Evolutionary conservation across 2,888 invertebrate species (phyloP), one percentile per base, ranked within the genome.

Genomic region (Gastracanthus pulcherrimus): DNA sequence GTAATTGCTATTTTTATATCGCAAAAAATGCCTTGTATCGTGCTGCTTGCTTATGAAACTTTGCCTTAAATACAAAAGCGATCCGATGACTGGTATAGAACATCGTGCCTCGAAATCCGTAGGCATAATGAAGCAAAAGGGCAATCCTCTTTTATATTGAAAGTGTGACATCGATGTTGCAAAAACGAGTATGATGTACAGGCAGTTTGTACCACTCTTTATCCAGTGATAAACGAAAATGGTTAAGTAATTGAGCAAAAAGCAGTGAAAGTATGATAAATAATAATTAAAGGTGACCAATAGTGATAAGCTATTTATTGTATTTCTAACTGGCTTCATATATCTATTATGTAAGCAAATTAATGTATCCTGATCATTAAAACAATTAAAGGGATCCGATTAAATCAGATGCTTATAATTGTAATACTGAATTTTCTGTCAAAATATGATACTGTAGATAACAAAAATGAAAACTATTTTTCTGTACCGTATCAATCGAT

Each of bases 1-100:
- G 29, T 38, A 62, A 75, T 51, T 13, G 69, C 45, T 70, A 75
- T 80, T 75, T 75, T 80, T 70, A 9, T 62, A 70, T 66, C 31
- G 36, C 55, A 34, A 62, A 62, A 62, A 70, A 36, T 64, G 70
- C 69, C 75, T 80, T 75, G 36, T 70, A 69, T 48, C 62, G 31
- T 31, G 45, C 29, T 36, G 60, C 36, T 48, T 69, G 70, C 69
- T 76, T 64, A 6, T 11, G n/a, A 55, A 62, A 76, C 48, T 66
- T 34, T 69, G 72, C 67, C 67, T 69, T 75, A 31, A 11, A 23
- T n/a, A 70, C 23, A 0, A n/a, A 58, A 31, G 34, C 55, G 38
- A 67, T 45, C 13, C n/a, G 16, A n/a, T 11, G 4, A 72, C 23
- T 13, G 7, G 11, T 45, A 19, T 62, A 55, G 23, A 2, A 5